These are phyloP conservation scores for Columba guinea DNA, from an alignment of 2,797 vertebrate genomes.

Conservation along the genomic window DNA sequence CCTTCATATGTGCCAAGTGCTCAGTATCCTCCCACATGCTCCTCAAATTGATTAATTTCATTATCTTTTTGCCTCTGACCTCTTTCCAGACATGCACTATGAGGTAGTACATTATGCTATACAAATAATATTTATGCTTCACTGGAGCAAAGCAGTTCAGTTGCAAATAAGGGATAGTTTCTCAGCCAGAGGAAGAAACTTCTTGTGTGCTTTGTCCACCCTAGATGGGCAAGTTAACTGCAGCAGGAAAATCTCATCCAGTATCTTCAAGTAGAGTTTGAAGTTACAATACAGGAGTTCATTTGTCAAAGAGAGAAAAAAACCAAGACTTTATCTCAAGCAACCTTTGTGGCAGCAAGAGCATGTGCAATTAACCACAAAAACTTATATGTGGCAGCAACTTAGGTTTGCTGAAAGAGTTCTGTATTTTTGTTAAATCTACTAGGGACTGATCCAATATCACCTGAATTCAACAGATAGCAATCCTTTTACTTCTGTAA, in stretches of 20 bases:
- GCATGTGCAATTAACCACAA: neutral
- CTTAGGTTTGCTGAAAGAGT: neutral
- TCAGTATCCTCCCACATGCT: neutral
- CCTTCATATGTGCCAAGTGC: neutral
- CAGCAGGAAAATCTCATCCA: neutral
- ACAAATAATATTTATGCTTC: neutral
- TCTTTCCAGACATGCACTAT: neutral
- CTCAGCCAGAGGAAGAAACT: neutral
- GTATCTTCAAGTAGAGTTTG: neutral
- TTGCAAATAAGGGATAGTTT: neutral
- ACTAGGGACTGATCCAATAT: rapidly evolving
- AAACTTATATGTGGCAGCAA: neutral
- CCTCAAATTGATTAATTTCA: neutral
- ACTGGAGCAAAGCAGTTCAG: neutral
- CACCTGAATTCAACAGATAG: neutral
- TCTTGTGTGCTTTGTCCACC: neutral
- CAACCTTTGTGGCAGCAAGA: neutral
- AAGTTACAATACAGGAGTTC: neutral
- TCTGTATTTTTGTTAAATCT: neutral
- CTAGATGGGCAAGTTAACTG: neutral
- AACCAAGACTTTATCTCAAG: neutral
- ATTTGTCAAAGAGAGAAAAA: neutral
- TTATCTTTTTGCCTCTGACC: neutral
- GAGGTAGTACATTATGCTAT: neutral
- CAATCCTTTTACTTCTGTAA: neutral